These are phyloP conservation scores for Aramus guarauna DNA, from an alignment of 2,113 vertebrate species.

Conservation along the genomic window DNA sequence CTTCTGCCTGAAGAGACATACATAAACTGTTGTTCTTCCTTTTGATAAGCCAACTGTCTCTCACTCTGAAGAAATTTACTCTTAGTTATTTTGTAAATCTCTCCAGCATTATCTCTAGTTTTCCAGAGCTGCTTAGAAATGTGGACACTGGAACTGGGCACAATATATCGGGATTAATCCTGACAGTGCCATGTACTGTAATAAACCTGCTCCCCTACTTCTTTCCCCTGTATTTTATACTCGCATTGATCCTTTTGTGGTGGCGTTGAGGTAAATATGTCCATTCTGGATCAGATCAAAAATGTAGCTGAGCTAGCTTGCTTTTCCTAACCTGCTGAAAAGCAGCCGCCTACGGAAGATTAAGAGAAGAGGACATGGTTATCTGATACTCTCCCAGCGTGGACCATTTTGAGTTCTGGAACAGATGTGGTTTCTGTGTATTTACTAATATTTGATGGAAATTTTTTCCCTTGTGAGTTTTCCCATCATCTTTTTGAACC, in stretches of 20 bases:
- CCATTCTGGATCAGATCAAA: neutral
- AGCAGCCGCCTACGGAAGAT: neutral
- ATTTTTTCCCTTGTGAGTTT: neutral
- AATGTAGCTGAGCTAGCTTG: neutral
- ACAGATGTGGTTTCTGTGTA: constrained; percentile 1
- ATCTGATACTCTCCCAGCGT: neutral
- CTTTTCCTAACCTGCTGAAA: neutral
- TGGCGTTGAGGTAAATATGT: neutral
- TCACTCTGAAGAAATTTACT: neutral
- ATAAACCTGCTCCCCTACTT: neutral
- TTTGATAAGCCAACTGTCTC: neutral
- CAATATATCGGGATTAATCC: neutral
- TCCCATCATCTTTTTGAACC: neutral
- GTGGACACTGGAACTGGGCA: neutral
- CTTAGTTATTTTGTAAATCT: neutral
- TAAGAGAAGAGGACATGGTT: neutral
- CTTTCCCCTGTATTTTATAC: neutral
- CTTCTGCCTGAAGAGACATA: neutral
- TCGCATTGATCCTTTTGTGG: neutral
- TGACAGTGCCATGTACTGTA: neutral
- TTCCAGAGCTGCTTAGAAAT: neutral
- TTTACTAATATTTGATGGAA: neutral
- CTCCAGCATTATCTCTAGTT: neutral
- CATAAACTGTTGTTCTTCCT: neutral
- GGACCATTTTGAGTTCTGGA: neutral